Conservation (phyloP, 2,797 vertebrate genomes). For the Enteromius fasciolatus region DNA sequence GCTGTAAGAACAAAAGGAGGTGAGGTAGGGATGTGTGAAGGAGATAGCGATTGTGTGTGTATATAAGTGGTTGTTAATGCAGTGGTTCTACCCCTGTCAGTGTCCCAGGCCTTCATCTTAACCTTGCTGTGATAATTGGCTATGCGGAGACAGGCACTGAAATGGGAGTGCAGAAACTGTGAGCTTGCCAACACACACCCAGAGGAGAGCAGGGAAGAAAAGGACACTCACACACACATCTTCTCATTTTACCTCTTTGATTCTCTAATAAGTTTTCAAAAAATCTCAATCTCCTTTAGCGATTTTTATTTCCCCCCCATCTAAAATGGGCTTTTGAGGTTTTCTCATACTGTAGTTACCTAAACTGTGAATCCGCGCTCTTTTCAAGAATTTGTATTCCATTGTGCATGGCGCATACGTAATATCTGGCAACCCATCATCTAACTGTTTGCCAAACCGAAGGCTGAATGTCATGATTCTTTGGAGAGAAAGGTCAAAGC, state of each 20-base stretch:
- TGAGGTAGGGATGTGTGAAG: conserved; percentile 35
- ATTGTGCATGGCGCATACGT: conserved; percentile 57
- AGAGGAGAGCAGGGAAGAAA: conserved; percentile 47
- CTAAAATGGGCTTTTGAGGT: conserved; percentile 6
- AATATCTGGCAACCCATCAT: conserved; percentile 74
- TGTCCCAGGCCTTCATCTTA: conserved; percentile 78
- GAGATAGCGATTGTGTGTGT: conserved; percentile 24
- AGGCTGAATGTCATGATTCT: conserved; percentile 64
- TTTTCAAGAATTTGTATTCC: conserved; percentile 72
- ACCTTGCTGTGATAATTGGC: conserved; percentile 86
- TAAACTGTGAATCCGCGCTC: not conserved
- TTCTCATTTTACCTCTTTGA: conserved; percentile 41
- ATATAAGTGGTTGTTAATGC: conserved; percentile 52
- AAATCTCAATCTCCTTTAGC: conserved; percentile 30
- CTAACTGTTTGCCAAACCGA: conserved; percentile 70
- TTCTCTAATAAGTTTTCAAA: conserved; percentile 32
- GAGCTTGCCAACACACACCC: conserved; percentile 47
- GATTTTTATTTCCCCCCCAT: not conserved
- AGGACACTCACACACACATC: conserved; percentile 41
- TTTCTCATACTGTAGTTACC: conserved; percentile 19
- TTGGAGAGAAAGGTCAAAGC: conserved; percentile 77
- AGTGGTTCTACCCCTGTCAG: conserved; percentile 63
- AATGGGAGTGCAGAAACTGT: conserved; percentile 76
- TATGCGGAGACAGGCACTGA: conserved; percentile 84
- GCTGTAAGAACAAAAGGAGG: conserved; percentile 26